Percentiles rank a stretch among this genome's conserved stretches.
These are phyloP conservation scores for Urechis unicinctus DNA, from an alignment of 2,888 invertebrate species.

Conservation along the genomic window DNA sequence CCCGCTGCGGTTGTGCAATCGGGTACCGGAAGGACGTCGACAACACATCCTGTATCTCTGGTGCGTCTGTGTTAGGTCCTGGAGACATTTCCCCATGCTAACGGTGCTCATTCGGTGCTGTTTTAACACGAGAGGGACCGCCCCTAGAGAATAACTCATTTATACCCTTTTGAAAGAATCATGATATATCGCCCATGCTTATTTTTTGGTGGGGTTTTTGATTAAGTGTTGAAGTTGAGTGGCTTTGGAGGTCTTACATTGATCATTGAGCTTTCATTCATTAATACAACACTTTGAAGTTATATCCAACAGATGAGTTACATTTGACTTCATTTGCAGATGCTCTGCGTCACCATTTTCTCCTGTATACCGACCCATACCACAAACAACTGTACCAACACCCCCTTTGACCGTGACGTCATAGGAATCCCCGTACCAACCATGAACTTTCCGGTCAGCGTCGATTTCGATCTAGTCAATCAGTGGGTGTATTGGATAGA, in stretches of 20 bases:
- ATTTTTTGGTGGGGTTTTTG: too few species aligned
- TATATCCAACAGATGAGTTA: too few species aligned
- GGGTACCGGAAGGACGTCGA: conserved; percentile 6
- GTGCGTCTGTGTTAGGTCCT: not conserved
- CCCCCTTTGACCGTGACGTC: not conserved
- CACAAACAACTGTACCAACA: conserved; percentile 14
- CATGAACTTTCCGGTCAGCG: conserved; percentile 8
- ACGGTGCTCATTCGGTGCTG: too few species aligned
- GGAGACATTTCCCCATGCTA: too few species aligned
- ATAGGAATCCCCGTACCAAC: conserved; percentile 4
- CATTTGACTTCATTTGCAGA: conserved; percentile 1
- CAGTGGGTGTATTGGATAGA: conserved; percentile 6
- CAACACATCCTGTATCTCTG: conserved; percentile 5
- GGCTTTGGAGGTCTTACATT: too few species aligned
- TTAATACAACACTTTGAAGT: too few species aligned
- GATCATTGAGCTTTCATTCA: too few species aligned
- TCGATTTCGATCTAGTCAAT: conserved; percentile 2
- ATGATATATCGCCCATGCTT: too few species aligned
- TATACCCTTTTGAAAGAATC: too few species aligned
- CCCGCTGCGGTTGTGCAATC: conserved; percentile 12
- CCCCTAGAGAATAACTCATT: too few species aligned
- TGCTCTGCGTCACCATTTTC: not conserved
- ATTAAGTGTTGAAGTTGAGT: too few species aligned
- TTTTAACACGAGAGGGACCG: too few species aligned
- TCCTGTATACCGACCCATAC: conserved; percentile 13